Conservation (phyloP, 1,140 invertebrate genomes). For the Leptopilina clavipes region DNA sequence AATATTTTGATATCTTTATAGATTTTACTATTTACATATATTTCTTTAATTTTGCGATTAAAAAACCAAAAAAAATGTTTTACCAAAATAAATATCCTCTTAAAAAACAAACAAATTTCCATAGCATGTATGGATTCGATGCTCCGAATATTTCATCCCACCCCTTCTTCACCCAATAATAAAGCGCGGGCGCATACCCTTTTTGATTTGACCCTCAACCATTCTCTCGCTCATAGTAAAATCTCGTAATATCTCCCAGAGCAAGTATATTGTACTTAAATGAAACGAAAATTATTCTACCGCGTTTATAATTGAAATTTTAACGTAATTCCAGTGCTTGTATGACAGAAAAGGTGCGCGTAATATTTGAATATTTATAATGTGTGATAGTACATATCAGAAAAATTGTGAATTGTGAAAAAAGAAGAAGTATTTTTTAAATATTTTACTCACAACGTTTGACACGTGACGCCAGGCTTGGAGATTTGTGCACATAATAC, state of each 20-base stretch:
- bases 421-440: background rate
- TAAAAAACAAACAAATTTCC: too few species aligned
- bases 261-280: background rate
- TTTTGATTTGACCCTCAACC: constrained; percentile 15
- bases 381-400: too few species aligned
- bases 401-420: background rate
- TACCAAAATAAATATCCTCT: too few species aligned
- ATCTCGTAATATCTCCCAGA: background rate
- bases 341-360: background rate
- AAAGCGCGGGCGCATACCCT: constrained; percentile 29
- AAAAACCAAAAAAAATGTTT: too few species aligned
- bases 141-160: background rate
- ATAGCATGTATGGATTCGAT: background rate
- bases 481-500: constrained; percentile 77
- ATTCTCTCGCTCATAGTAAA: constrained; percentile 4
- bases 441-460: constrained; percentile 74
- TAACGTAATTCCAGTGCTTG: background rate
- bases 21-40: too few species aligned
- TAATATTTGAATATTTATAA: background rate
- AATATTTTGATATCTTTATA: too few species aligned
- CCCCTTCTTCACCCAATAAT: background rate
- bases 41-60: too few species aligned
- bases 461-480: constrained; percentile 76
- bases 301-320: background rate
- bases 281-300: background rate